These are phyloP conservation scores for Maniola hyperantus DNA, from an alignment of 2,888 invertebrate species.

Conservation along the genomic window DNA sequence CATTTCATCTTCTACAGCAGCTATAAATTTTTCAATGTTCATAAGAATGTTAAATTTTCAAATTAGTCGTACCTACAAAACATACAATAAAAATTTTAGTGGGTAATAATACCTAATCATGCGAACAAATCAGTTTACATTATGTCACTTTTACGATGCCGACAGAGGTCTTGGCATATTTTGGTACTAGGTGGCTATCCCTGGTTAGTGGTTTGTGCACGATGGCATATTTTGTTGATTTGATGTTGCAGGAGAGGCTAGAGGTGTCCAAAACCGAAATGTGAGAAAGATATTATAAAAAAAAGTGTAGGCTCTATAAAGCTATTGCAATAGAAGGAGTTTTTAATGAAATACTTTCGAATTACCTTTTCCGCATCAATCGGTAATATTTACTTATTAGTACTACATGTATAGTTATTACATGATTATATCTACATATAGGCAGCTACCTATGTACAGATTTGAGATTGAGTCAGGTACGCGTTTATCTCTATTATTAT, in stretches of 20 bases:
- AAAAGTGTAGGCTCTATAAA: too few relatives aligned
- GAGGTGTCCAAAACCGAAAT: too few relatives aligned
- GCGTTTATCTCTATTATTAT: background rate
- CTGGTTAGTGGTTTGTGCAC: background rate
- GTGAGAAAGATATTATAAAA: too few relatives aligned
- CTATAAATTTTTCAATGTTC: constrained; percentile 28
- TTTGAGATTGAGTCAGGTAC: too few relatives aligned
- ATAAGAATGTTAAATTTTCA: constrained; percentile 29
- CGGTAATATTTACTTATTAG: too few relatives aligned
- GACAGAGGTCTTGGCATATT: constrained; percentile 24
- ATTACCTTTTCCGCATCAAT: too few relatives aligned
- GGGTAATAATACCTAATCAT: constrained; percentile 30
- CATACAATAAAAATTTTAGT: constrained; percentile 32
- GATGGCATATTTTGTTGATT: background rate
- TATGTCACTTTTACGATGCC: constrained; percentile 30
- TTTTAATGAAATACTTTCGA: too few relatives aligned
- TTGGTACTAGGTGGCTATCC: constrained; percentile 12
- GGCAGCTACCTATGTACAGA: too few relatives aligned
- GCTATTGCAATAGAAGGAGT: too few relatives aligned
- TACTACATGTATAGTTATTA: too few relatives aligned
- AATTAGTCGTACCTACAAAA: constrained; percentile 30
- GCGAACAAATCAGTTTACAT: constrained; percentile 26
- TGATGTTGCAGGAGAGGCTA: too few relatives aligned
- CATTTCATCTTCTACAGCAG: constrained; percentile 23
- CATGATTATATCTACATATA: too few relatives aligned